Conservation (phyloP, 2,113 vertebrate genomes). For the Colaptes auratus region DNA sequence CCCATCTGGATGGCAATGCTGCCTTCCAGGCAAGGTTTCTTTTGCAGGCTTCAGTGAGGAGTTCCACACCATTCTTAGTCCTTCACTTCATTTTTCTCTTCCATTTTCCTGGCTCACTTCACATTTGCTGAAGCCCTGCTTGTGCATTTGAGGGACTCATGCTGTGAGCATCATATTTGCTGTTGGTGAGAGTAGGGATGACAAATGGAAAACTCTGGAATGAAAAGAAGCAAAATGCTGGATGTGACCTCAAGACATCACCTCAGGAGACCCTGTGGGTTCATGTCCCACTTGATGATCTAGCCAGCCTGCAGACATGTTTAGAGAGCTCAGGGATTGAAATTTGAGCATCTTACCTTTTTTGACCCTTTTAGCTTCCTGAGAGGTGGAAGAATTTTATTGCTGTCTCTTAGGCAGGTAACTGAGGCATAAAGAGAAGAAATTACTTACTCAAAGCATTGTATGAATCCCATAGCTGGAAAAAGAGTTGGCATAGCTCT, state of each 20-base stretch:
- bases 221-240: neutral
- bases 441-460: neutral
- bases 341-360: neutral
- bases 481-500: neutral
- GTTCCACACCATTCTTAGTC: neutral
- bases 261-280: neutral
- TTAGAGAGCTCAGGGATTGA: neutral
- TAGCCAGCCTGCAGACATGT: neutral
- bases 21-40: neutral
- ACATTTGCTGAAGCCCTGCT: neutral
- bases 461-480: neutral
- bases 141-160: accelerated
- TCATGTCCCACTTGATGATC: neutral
- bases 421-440: neutral
- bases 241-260: neutral
- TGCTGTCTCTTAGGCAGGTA: neutral
- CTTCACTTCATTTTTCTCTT: neutral
- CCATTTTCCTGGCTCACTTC: neutral
- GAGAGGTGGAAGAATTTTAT: neutral
- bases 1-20: neutral
- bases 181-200: neutral
- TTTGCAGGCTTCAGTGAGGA: neutral
- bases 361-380: neutral
- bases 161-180: neutral
- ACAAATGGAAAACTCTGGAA: neutral